Conservation (phyloP, 1,140 invertebrate genomes). For the Halyomorpha halys region DNA sequence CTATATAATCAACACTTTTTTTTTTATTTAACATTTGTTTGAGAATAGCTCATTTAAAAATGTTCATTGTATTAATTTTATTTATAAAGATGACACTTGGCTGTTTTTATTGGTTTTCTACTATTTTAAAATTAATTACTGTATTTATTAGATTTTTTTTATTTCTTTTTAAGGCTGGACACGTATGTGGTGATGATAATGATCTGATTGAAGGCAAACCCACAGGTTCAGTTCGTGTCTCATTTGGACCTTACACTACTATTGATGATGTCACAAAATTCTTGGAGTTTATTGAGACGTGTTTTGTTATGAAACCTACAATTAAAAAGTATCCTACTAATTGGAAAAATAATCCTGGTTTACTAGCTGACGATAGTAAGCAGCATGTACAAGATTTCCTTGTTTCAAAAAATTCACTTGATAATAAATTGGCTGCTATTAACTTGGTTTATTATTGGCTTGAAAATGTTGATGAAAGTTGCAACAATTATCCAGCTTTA, state of each 20-base stretch:
- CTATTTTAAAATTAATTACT: too few species aligned
- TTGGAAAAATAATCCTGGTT: conserved; percentile 9
- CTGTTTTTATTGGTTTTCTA: too few species aligned
- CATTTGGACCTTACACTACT: conserved; percentile 87
- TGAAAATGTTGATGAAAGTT: conserved; percentile 3
- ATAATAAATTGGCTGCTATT: neutral
- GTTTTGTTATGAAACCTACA: conserved; percentile 43
- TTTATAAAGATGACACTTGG: too few species aligned
- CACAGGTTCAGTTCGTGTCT: conserved; percentile 83
- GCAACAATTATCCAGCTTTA: too few species aligned
- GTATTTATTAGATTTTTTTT: neutral
- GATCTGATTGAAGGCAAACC: conserved; percentile 84
- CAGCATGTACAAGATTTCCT: too few species aligned
- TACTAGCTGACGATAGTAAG: too few species aligned
- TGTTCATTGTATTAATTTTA: too few species aligned
- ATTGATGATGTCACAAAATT: conserved; percentile 59
- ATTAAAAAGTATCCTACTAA: conserved; percentile 23
- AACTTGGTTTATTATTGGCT: conserved; percentile 5
- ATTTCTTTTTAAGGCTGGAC: conserved; percentile 54
- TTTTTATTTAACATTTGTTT: too few species aligned
- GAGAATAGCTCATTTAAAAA: too few species aligned
- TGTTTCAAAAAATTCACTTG: too few species aligned
- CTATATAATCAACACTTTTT: too few species aligned
- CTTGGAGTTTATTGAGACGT: conserved; percentile 59
- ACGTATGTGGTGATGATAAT: conserved; percentile 81